These are phyloP conservation scores for Sacculina carcini DNA, from an alignment of 2,888 invertebrate species.

Conservation along the genomic window DNA sequence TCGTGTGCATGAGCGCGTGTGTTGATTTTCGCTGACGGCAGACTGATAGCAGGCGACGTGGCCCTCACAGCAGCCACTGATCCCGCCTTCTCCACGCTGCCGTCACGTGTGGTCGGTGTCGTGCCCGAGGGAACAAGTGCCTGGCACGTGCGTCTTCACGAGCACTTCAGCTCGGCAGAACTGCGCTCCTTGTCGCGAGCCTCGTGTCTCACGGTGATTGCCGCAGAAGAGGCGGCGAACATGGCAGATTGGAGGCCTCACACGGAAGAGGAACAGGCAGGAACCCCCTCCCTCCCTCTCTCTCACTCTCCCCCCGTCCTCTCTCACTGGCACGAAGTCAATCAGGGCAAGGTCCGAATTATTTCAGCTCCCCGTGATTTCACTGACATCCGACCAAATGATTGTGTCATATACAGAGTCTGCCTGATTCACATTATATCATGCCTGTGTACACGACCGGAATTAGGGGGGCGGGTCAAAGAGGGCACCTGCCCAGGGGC, in stretches of 20 bases:
- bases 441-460: no score
- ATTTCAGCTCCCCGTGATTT: no score
- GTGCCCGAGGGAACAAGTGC: background rate
- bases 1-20: background rate
- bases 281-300: no score
- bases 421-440: no score
- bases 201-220: background rate
- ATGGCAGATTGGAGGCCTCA: constrained; percentile 5
- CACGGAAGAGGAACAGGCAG: background rate
- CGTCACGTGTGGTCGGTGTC: background rate
- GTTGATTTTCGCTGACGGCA: background rate
- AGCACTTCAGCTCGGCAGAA: background rate
- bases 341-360: no score
- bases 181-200: background rate
- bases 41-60: background rate
- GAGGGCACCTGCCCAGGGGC: no score
- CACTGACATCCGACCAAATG: no score
- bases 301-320: no score
- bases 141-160: background rate
- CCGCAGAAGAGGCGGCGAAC: constrained; percentile 6
- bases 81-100: background rate
- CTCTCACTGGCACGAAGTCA: no score
- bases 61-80: background rate
- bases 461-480: no score
- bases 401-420: no score